Base-by-base conservation (phyloP, 1,140 invertebrate genomes). In the Temnothorax nylanderi region DNA sequence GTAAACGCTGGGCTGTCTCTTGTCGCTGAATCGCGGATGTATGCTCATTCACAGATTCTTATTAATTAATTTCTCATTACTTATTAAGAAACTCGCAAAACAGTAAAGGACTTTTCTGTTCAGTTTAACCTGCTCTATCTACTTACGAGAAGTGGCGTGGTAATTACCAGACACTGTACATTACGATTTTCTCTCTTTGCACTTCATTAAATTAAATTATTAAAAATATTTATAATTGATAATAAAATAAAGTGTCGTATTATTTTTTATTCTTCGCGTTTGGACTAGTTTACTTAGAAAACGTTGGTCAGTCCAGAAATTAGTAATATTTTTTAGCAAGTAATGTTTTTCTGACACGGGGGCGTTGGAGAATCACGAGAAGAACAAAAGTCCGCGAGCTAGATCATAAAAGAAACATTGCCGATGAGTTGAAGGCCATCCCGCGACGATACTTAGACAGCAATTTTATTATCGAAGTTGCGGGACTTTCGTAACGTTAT, bases 401-500 rank as follows among this genome's bases (percentile, higher is more conserved):
- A 54, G 54, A 77, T 85, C 72, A 86, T 69, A 56, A 84, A 86
- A 64, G 47, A 65, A 87, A 82, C 74, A 62, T 75, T 21, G 67
- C 64, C 21, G 77, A 26, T 26, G 26, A 41, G 18, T 18, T 47
- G 56, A 76, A 37, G 72, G 89, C 67, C 72, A 87, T 71, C 85
- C 67, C 76, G 76, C 77, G 88, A 72, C 58, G 88, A 90, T 89
- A 89, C 44, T 60, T 13, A 16, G 58, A 56, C 54, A 60, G 72
- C 74, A 78, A 89, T 89, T 90, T 77, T 77, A 90, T 89, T 88
- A 76, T 41, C 60, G 26, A 90, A 87, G 58, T 90, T 90, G 41
- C 65, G 21, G 44, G n/a, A 78, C 47, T 85, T 85, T 85, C 69
- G 34, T 47, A 60, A 51, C 88, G 86, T 90, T 89, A 90, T 90